Percentiles rank a stretch among this genome's conserved stretches.
Conservation (phyloP, 2,113 vertebrate genomes). For the Puffinus mauretanicus region DNA sequence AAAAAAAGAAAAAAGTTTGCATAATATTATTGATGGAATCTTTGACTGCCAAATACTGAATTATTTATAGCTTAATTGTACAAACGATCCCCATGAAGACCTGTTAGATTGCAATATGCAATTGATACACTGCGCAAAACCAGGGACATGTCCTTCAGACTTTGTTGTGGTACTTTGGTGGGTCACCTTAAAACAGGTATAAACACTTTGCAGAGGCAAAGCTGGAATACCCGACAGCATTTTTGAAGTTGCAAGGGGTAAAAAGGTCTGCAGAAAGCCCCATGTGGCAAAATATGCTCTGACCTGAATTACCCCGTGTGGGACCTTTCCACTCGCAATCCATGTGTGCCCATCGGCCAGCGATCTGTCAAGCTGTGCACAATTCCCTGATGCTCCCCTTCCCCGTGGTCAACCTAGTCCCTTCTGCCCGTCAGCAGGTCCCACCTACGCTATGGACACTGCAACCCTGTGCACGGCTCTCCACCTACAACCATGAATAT, state of each 20-base stretch:
- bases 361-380: rapidly evolving
- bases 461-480: background rate
- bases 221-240: background rate
- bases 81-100: constrained; percentile 18
- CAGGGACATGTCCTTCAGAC: background rate
- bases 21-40: constrained; percentile 29
- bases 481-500: background rate
- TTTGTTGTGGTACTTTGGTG: background rate
- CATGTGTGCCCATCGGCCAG: rapidly evolving
- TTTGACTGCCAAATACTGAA: constrained; percentile 29
- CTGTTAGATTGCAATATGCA: constrained; percentile 21
- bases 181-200: background rate
- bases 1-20: background rate
- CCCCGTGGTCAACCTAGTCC: background rate
- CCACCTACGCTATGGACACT: background rate
- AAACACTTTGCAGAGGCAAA: background rate
- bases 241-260: background rate
- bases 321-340: background rate
- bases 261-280: background rate
- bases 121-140: background rate
- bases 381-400: background rate
- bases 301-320: background rate
- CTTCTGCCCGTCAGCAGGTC: background rate
- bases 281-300: background rate
- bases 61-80: constrained; percentile 57